Evolutionary conservation across 2,113 vertebrate species (phyloP), one percentile per base, ranked within the genome.

Genomic region (Thalassarche chlororhynchos): DNA sequence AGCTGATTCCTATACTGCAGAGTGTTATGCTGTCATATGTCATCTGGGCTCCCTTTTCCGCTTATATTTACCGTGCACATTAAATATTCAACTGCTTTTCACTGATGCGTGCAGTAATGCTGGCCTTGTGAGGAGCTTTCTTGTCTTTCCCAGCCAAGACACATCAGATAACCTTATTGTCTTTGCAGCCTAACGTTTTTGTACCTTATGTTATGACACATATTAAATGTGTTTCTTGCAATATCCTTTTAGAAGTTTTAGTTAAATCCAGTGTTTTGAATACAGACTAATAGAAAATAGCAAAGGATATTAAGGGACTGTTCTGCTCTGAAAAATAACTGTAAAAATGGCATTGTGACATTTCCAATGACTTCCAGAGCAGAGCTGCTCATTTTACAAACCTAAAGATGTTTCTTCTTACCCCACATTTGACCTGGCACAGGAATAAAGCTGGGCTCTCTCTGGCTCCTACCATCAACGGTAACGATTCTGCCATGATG

Each of bases 21-120:
- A 75, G 54, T 62, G 93, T 90, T 94, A 29, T 26, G 76, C 93
- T 96, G 91, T 96, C 94, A 66, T 62, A 6, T 96, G 91, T 93
- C 94, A 95, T 93, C 89, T 79, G 91, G 70, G 51, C 72, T 95
- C 77, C 82, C 79, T 94, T 95, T 93, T 61, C 93, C 86, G 86
- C 91, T 92, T 84, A 23, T 89, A 69, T 96, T 94, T 92, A 84
- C 69, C 88, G 51, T 5, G 55, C 61, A 77, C 83, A 94, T 97
- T 97, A 96, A 97, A 96, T 91, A 96, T 96, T 96, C 95, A 93
- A 54, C 76, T 84, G 91, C 90, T 93, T 79, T 36, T 76, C 95
- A 84, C 28, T 84, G 95, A 95, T 66, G 96, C 75, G 0, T 97
- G 95, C 90, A 78, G 72, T 46, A 93, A 84, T 62, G 74, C 66